Evolutionary conservation across 2,888 invertebrate genomes (phyloP), one percentile per base, ranked within the genome.

Genomic region (Aspidiotus rigidus): DNA sequence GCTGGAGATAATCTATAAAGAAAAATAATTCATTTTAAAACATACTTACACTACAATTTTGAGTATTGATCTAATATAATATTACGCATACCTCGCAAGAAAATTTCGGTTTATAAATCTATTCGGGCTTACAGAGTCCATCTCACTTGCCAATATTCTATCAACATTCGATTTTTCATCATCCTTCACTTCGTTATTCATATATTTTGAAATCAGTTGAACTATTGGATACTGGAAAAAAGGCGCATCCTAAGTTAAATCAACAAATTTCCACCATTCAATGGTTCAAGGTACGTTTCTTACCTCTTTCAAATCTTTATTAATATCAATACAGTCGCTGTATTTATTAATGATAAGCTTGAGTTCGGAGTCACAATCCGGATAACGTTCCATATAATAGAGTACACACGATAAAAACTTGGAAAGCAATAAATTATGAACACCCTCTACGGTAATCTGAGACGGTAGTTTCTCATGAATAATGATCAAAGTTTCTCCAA

Each of bases 161-260:
- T 28, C 5, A 28, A 28, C 28, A 5, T 28, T 28, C 28, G 28
- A 28, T 28, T 28, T 28, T 17, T 17, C 28, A 39, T 28, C 39
- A 59, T n/a, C 17, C 9, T 17, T n/a, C 7, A 16, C 56, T 13
- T 55, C 8, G n/a, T 59, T 59, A 39, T 11, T 59, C 10, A 10
- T 59, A 28, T 28, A 59, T 13, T 59, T 17, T 39, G 16, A 28
- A 7, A 59, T 59, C 39, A 59, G 13, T 39, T 59, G 59, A 59
- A 28, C 59, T 1, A 59, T 39, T 10, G 59, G 28, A 7, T 39
- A 59, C 59, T 59, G 39, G 10, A 49, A 49, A 49, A 13, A 1
- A 49, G 3, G 6, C 49, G 49, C 49, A 49, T n/a, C 49, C 49
- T n/a, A 3, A 49, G 49, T 49, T 49, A 6, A 49, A 49, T n/a